Evolutionary conservation across 2,113 vertebrate genomes (phyloP).

Genomic region (Falcunculus frontatus): DNA sequence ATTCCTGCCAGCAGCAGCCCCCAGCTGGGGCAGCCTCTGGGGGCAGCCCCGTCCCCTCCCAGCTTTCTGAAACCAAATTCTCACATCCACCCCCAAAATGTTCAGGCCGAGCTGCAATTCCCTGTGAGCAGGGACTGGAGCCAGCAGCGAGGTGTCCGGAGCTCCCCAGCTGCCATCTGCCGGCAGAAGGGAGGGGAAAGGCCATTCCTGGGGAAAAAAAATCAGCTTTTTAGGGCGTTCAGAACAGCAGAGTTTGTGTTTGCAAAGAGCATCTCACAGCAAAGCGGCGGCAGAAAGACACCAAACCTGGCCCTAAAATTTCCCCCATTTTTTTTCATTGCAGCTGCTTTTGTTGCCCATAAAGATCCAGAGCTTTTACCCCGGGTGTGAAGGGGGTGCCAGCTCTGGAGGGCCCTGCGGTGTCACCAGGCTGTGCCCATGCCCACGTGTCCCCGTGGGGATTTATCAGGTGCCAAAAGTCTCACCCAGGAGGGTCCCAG

Average conservation of each 20-base stretch:
- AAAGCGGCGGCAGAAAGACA: not conserved
- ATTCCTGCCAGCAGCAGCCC: not conserved
- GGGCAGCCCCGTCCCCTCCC: not conserved
- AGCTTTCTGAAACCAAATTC: not conserved
- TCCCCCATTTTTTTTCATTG: not conserved
- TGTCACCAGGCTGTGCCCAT: not conserved
- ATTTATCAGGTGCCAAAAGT: not conserved
- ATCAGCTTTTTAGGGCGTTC: not conserved
- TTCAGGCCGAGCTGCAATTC: not conserved
- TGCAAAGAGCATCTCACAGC: not conserved
- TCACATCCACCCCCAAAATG: not conserved
- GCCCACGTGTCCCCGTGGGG: too few species aligned
- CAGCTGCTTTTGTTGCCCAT: not conserved
- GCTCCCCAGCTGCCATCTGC: not conserved
- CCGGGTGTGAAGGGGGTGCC: not conserved
- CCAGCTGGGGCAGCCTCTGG: not conserved
- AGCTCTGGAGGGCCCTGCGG: not conserved
- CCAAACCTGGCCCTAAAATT: not conserved
- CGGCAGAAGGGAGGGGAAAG: not conserved
- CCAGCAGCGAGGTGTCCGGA: not conserved
- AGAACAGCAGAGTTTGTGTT: not conserved
- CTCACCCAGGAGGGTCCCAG: not conserved
- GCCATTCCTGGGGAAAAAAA: not conserved
- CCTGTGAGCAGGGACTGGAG: not conserved
- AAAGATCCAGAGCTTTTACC: too few species aligned